Conservation (phyloP, 2,888 invertebrate species). For the Branchellion lobata region DNA sequence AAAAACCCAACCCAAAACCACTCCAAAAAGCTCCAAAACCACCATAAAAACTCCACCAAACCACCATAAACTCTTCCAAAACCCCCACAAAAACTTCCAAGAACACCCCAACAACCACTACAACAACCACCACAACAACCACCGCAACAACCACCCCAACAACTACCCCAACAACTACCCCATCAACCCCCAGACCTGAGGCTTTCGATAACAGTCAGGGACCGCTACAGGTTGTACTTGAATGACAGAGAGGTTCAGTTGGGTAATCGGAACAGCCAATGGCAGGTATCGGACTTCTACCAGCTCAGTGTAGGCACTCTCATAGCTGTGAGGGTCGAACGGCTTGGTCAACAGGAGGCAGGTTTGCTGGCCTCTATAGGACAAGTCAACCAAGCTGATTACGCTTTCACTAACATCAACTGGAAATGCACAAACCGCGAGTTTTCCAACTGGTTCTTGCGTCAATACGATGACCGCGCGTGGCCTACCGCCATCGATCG, state of each 20-base stretch:
- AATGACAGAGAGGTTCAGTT: neutral
- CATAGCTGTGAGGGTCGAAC: neutral
- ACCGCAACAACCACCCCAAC: too few relatives aligned
- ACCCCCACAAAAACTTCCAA: too few relatives aligned
- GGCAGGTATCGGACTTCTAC: neutral
- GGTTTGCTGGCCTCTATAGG: neutral
- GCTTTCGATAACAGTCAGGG: neutral
- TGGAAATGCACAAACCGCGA: neutral
- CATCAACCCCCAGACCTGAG: neutral
- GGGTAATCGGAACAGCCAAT: neutral
- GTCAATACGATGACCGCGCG: neutral
- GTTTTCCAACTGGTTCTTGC: neutral
- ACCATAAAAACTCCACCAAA: too few relatives aligned
- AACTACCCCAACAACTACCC: too few relatives aligned
- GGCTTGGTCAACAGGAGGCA: neutral
- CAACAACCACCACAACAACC: too few relatives aligned
- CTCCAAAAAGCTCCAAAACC: too few relatives aligned
- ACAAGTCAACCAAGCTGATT: neutral
- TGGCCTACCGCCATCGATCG: neutral
- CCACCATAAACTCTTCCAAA: too few relatives aligned
- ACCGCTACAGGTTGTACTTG: neutral
- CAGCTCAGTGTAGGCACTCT: neutral
- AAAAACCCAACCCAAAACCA: too few relatives aligned
- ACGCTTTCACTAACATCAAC: neutral
- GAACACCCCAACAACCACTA: too few relatives aligned